Percentiles rank a stretch among this genome's conserved stretches.
Conservation (phyloP, 2,113 vertebrate genomes). For the Leucosticte australis region DNA sequence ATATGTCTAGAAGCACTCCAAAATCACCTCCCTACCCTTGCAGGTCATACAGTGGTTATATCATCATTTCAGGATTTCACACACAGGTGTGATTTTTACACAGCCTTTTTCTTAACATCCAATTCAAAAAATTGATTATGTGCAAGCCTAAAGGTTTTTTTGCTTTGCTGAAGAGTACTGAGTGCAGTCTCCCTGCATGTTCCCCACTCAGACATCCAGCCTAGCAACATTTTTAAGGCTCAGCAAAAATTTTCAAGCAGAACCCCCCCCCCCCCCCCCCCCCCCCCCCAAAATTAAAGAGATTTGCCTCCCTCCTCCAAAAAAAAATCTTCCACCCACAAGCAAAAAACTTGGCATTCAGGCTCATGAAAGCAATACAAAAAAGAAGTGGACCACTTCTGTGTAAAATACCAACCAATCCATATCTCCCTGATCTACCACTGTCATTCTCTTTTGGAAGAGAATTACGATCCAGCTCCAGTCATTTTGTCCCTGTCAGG, state of each 20-base stretch:
- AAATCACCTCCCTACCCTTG: background rate
- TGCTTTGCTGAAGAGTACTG: background rate
- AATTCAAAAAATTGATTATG: background rate
- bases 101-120: background rate
- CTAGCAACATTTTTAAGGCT: background rate
- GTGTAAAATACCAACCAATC: background rate
- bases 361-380: background rate
- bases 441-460: conserved; percentile 6
- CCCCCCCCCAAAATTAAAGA: background rate
- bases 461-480: conserved; percentile 16
- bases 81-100: background rate
- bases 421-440: background rate
- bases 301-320: background rate
- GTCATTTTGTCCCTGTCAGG: conserved; percentile 55
- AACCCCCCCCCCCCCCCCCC: background rate
- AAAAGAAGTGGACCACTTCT: background rate
- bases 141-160: background rate
- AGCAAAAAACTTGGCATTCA: background rate
- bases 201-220: background rate
- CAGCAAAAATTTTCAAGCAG: background rate
- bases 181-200: background rate
- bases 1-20: background rate
- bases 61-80: background rate
- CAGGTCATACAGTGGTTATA: background rate
- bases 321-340: background rate